phyloP scores from a whole-genome alignment of 1,140 invertebrate genomes.

The Sipha flava region DNA sequence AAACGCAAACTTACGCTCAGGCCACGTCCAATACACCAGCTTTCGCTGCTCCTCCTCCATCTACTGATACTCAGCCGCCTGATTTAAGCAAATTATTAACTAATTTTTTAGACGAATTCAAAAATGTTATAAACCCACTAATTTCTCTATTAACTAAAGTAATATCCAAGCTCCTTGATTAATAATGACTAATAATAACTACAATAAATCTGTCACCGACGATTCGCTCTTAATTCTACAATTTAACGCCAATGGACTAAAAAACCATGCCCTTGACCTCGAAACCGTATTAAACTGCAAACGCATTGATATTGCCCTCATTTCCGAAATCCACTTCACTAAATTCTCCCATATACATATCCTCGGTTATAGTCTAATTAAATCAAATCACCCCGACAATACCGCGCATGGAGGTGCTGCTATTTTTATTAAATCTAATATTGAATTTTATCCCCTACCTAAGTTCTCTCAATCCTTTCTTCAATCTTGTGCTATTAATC shows the following conservation, averaged over 20 bases:
- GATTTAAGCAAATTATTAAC: neutral
- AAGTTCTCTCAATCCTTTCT: neutral
- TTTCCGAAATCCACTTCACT: slow-evolving; percentile 35
- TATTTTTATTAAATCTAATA: too few relatives aligned
- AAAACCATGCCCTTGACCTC: slow-evolving; percentile 34
- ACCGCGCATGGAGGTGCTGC: too few relatives aligned
- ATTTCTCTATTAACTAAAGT: too few relatives aligned
- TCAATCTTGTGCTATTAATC: slow-evolving; percentile 18
- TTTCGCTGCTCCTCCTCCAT: neutral
- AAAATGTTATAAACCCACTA: too few relatives aligned
- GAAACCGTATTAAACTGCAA: slow-evolving; percentile 34
- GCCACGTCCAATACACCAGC: neutral
- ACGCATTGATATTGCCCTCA: too few relatives aligned
- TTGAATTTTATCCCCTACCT: too few relatives aligned
- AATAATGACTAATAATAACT: neutral
- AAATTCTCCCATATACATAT: neutral
- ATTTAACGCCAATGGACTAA: slow-evolving; percentile 36
- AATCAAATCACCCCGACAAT: too few relatives aligned
- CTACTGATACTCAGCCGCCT: neutral
- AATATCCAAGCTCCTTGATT: slow-evolving; percentile 15
- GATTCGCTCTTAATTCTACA: neutral
- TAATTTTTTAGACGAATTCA: too few relatives aligned
- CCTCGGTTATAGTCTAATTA: neutral
- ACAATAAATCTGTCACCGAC: neutral
- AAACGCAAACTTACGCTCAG: neutral